These are phyloP conservation scores for Apostichopus parvimensis DNA, from an alignment of 35 echinoderm and acorn worm genomes.

Conservation along the genomic window DNA sequence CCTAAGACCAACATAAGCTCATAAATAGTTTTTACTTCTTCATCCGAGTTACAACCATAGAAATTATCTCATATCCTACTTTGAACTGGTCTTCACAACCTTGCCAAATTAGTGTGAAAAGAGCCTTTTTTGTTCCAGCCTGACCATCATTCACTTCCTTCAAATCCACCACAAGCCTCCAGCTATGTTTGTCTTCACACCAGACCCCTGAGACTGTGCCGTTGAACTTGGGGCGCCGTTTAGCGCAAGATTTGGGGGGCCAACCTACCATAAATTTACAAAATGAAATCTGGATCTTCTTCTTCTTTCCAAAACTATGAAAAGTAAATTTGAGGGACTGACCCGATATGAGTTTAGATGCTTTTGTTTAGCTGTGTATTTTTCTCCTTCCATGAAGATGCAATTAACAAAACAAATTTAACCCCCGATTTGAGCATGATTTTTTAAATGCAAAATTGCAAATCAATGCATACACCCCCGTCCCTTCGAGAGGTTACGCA, in stretches of 20 bases:
- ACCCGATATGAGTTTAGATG: background rate
- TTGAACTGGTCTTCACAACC: background rate
- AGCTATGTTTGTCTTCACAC: background rate
- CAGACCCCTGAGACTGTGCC: background rate
- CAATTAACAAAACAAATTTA: conserved; percentile 15
- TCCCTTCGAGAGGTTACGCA: background rate
- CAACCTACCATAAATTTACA: background rate
- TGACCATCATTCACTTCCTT: background rate
- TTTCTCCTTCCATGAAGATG: background rate
- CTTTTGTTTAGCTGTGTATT: background rate
- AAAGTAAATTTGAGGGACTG: conserved; percentile 26
- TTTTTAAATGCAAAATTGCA: conserved; percentile 22
- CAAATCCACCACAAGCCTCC: background rate
- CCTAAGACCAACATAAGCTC: background rate
- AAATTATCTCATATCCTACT: background rate
- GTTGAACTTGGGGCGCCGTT: background rate
- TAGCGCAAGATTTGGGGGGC: background rate
- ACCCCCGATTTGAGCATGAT: background rate
- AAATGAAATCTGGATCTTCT: background rate
- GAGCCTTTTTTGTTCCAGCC: background rate
- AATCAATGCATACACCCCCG: background rate
- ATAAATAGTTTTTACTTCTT: background rate
- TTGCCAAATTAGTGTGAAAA: background rate
- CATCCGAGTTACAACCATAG: background rate
- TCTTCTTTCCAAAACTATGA: background rate